phyloP scores from a whole-genome alignment of 2,797 vertebrate genomes.

The Poeciliopsis paucimaculata region DNA sequence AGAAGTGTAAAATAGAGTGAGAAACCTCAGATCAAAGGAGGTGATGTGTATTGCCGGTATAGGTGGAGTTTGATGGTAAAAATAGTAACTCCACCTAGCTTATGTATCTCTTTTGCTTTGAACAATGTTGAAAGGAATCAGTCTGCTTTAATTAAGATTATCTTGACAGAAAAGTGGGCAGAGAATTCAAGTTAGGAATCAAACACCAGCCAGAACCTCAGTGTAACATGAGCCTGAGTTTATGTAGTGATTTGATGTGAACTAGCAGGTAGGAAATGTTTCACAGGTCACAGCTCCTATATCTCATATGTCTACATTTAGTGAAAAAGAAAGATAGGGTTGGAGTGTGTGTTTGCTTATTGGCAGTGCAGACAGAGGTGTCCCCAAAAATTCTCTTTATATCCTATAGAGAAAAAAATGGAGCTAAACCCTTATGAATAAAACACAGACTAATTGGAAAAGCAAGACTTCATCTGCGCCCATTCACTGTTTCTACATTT shows the following conservation, averaged over 20 bases:
- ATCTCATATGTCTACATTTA: neutral
- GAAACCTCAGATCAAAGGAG: neutral
- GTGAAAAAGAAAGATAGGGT: neutral
- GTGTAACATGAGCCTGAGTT: neutral
- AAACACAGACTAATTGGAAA: neutral
- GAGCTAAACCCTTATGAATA: neutral
- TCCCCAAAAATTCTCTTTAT: neutral
- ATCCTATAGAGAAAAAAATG: neutral
- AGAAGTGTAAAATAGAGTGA: neutral
- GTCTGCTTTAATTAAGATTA: neutral
- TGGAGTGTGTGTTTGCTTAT: neutral
- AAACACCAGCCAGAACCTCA: neutral
- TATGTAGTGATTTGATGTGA: neutral
- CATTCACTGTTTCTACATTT: neutral
- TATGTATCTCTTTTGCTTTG: neutral
- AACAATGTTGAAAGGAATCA: neutral
- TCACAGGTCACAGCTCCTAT: neutral
- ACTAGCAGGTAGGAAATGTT: neutral
- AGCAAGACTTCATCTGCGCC: neutral
- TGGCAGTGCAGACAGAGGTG: neutral
- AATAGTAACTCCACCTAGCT: neutral
- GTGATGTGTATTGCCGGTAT: neutral
- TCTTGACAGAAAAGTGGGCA: neutral
- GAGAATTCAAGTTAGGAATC: neutral
- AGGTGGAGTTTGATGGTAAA: neutral